Evolutionary conservation across 1,140 invertebrate genomes (phyloP).

Genomic region (Trachymyrmex septentrionalis): DNA sequence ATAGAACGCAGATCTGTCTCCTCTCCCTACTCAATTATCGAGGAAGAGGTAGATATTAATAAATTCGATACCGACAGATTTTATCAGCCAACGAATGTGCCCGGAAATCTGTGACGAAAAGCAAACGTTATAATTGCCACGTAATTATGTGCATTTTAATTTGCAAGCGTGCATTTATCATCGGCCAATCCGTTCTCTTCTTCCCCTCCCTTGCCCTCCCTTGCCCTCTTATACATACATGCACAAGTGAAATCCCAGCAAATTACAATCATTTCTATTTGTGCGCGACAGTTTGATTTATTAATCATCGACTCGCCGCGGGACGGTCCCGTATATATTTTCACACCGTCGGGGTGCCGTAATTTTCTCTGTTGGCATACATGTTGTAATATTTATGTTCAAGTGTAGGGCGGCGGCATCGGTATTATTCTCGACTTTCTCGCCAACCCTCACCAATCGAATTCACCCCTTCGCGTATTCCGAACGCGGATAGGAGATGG

Average conservation of each 20-base stretch:
- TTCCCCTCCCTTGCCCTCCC: not conserved
- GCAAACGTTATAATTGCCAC: conserved; percentile 79
- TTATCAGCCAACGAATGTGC: conserved; percentile 23
- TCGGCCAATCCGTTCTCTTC: not conserved
- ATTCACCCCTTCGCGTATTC: not conserved
- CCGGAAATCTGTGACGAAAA: conserved; percentile 66
- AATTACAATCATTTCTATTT: conserved; percentile 77
- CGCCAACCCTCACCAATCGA: not conserved
- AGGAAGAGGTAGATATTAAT: not conserved
- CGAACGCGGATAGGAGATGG: conserved; percentile 2
- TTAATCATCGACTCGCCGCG: conserved; percentile 77
- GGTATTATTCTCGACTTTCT: conserved; percentile 1
- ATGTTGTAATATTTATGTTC: conserved; percentile 72
- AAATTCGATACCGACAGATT: conserved; percentile 20
- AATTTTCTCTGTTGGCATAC: conserved; percentile 68
- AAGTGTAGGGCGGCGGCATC: conserved; percentile 7
- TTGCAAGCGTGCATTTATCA: conserved; percentile 38
- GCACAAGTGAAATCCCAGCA: conserved; percentile 69
- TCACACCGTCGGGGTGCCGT: conserved; percentile 62
- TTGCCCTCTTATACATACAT: conserved; percentile 46
- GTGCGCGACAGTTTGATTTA: conserved; percentile 78
- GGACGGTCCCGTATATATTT: conserved; percentile 70
- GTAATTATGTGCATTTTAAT: conserved; percentile 82
- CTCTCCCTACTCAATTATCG: conserved; percentile 1
- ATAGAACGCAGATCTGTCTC: too few relatives aligned